Conservation (phyloP, 2,797 vertebrate species). For the Tapirus indicus region DNA sequence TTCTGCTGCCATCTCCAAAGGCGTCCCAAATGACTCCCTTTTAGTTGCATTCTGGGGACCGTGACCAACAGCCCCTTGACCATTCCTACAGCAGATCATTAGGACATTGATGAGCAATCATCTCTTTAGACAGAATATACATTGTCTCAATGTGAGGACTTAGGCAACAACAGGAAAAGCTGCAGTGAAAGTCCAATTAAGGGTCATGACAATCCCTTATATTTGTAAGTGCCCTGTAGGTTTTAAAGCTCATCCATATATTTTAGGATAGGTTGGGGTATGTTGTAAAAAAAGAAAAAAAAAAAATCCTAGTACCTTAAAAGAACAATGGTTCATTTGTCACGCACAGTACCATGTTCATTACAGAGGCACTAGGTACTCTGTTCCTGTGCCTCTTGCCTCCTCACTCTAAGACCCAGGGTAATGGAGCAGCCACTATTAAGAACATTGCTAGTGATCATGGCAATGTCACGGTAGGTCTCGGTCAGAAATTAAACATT, state of each 20-base stretch:
- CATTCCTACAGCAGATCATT: not conserved
- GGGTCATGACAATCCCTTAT: not conserved
- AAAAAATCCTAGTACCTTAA: not conserved
- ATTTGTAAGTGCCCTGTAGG: not conserved
- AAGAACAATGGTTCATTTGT: not conserved
- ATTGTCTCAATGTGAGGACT: not conserved
- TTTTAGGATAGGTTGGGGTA: not conserved
- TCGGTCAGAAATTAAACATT: not conserved
- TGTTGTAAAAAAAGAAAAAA: not conserved
- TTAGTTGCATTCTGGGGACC: not conserved
- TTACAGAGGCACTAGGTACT: not conserved
- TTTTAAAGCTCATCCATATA: not conserved
- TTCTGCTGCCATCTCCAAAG: not conserved
- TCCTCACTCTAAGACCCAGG: not conserved
- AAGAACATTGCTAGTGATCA: not conserved
- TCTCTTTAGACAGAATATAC: not conserved
- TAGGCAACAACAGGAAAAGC: not conserved
- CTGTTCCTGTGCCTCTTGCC: not conserved
- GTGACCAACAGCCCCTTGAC: not conserved
- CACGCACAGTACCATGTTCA: not conserved
- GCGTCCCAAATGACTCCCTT: not conserved
- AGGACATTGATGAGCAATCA: not conserved
- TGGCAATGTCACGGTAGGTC: not conserved
- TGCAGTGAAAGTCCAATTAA: not conserved
- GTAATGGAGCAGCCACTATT: not conserved